A percentile compares a stretch with the other conserved stretches of the same genome.
Conservation (phyloP, 2,797 vertebrate genomes). For the Lemur catta region DNA sequence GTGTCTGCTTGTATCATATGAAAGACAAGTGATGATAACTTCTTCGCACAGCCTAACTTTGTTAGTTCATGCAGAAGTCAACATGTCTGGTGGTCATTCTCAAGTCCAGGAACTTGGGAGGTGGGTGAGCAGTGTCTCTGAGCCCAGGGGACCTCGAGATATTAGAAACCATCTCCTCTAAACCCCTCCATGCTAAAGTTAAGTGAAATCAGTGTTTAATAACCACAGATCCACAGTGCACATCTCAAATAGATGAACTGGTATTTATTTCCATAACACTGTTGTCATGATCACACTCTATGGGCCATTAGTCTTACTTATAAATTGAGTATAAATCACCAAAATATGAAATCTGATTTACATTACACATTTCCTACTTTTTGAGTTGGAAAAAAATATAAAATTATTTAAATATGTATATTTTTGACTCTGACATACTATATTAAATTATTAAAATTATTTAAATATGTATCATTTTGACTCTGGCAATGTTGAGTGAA, state of each 20-base stretch:
- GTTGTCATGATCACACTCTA: conserved; percentile 64
- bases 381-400: conserved; percentile 55
- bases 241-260: conserved; percentile 72
- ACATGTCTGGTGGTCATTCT: background rate
- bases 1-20: background rate
- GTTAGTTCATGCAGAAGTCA: background rate
- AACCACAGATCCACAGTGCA: conserved; percentile 40
- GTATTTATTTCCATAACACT: conserved; percentile 69
- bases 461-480: no score
- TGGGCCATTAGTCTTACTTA: conserved; percentile 54
- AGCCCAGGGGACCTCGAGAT: background rate
- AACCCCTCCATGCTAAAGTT: background rate
- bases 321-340: conserved; percentile 56
- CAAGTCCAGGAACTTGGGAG: background rate
- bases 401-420: conserved; percentile 33
- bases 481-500: background rate
- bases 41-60: background rate
- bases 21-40: background rate
- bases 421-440: background rate
- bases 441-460: no score
- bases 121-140: background rate
- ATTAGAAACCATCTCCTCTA: background rate
- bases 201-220: conserved; percentile 42
- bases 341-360: conserved; percentile 75
- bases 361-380: conserved; percentile 72